Evolutionary conservation across 1,140 invertebrate genomes (phyloP).

Genomic region (Rhizoglyphus robini): DNA sequence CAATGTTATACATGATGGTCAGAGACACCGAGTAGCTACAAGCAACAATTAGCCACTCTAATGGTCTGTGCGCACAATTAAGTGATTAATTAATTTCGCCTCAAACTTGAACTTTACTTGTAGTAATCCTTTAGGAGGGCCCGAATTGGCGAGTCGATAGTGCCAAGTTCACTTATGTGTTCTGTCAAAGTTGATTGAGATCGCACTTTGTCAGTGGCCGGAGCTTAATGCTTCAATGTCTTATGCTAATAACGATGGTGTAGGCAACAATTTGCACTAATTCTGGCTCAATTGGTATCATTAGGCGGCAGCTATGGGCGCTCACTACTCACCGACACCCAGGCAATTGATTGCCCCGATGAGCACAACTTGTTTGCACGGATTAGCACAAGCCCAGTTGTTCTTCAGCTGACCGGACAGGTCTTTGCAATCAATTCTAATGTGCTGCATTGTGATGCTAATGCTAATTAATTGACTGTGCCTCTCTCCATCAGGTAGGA

Average conservation of each 20-base stretch:
- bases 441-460: background rate
- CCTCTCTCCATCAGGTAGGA: too few relatives aligned
- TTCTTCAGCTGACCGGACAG: background rate
- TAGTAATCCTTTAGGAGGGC: too few relatives aligned
- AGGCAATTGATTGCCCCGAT: background rate
- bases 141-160: too few relatives aligned
- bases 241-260: slow-evolving; percentile 4
- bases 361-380: background rate
- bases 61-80: too few relatives aligned
- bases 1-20: too few relatives aligned
- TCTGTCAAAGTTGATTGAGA: too few relatives aligned
- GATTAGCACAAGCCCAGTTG: background rate
- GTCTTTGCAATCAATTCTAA: background rate
- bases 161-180: too few relatives aligned
- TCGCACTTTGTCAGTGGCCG: too few relatives aligned
- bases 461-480: background rate
- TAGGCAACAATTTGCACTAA: slow-evolving; percentile 10
- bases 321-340: slow-evolving; percentile 2
- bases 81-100: too few relatives aligned
- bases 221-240: too few relatives aligned
- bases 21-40: background rate
- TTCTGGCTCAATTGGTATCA: slow-evolving; percentile 9
- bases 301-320: slow-evolving; percentile 3
- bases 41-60: background rate
- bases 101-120: too few relatives aligned